A percentile compares a stretch with the other conserved stretches of the same genome.
Evolutionary conservation across 2,797 vertebrate species (phyloP).

Genomic region (Pipistrellus pygmaeus): DNA sequence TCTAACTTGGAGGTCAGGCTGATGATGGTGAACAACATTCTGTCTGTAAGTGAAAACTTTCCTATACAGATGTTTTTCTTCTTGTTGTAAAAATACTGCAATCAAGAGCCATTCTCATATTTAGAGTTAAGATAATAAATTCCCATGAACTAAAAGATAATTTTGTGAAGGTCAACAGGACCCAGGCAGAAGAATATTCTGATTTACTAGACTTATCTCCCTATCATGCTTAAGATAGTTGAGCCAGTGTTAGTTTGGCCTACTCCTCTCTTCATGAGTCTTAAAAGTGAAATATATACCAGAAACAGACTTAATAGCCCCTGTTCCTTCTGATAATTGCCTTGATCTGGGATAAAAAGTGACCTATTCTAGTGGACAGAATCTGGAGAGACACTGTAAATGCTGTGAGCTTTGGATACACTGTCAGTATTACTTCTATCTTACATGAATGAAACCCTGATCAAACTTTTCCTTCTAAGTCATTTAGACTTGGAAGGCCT

Average conservation of each 20-base stretch:
- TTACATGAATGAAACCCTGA: background rate
- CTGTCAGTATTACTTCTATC: background rate
- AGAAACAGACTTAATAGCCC: background rate
- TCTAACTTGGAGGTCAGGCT: background rate
- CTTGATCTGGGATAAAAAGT: background rate
- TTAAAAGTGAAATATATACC: slow-evolving; percentile 10
- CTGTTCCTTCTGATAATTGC: background rate
- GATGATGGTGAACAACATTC: background rate
- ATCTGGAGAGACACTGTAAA: background rate
- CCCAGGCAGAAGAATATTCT: slow-evolving; percentile 35
- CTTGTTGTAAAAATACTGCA: slow-evolving; percentile 27
- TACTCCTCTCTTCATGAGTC: background rate
- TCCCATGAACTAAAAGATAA: slow-evolving; percentile 57
- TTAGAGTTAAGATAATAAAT: slow-evolving; percentile 28
- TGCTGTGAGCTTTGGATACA: background rate
- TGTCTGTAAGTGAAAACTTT: background rate
- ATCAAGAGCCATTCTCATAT: background rate
- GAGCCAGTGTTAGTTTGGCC: slow-evolving; percentile 2
- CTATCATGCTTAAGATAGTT: background rate
- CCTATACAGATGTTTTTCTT: slow-evolving; percentile 40
- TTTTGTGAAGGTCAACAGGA: slow-evolving; percentile 47
- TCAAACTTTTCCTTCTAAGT: background rate
- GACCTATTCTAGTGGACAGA: background rate
- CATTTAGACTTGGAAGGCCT: background rate
- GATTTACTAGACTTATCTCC: slow-evolving; percentile 50